Conservation (phyloP, 2,113 vertebrate genomes). For the Hipposideros armiger region DNA sequence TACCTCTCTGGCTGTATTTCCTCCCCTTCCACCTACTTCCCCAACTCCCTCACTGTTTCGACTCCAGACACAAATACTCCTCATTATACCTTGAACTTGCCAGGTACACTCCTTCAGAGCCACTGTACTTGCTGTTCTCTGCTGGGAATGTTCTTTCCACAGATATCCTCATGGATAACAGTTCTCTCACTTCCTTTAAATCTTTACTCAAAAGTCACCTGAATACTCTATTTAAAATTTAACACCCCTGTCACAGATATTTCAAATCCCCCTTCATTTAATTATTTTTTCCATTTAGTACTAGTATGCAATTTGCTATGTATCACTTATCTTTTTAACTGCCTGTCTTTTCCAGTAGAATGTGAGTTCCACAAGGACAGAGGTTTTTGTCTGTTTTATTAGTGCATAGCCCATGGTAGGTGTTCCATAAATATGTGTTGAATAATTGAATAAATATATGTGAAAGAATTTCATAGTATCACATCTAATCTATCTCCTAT, state of each 20-base stretch:
- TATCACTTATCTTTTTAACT: background rate
- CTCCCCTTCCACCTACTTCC: background rate
- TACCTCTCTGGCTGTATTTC: background rate
- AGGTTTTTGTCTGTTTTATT: background rate
- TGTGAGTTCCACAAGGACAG: background rate
- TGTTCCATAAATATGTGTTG: background rate
- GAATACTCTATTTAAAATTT: background rate
- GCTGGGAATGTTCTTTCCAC: background rate
- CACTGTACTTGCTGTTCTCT: background rate
- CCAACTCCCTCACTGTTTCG: background rate
- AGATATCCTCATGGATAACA: background rate
- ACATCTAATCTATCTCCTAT: background rate
- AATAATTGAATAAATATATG: background rate
- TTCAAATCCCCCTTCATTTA: background rate
- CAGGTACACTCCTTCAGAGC: background rate
- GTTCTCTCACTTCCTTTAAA: background rate
- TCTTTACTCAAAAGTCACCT: background rate
- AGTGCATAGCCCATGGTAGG: background rate
- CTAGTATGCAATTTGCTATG: background rate
- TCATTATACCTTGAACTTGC: background rate
- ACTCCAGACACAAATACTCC: background rate
- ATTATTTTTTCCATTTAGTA: background rate
- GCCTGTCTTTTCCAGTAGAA: background rate
- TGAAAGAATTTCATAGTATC: background rate
- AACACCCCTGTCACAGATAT: background rate